Evolutionary conservation across 2,888 invertebrate species (phyloP).

Genomic region (Drosophila flavopinicola): DNA sequence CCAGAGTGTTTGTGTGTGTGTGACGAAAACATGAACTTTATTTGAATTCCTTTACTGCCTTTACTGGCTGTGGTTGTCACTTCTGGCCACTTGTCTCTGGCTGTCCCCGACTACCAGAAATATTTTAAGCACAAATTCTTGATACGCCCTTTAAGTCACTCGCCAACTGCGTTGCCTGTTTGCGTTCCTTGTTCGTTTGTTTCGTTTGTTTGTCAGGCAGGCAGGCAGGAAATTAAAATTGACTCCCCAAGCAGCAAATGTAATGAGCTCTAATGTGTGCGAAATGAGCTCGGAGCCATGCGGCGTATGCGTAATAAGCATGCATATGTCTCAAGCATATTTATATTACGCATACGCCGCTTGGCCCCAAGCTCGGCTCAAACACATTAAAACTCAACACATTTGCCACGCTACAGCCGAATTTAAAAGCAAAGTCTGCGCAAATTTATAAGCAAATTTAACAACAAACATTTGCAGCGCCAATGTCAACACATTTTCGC

Average conservation of each 20-base stretch:
- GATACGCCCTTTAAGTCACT: slow-evolving; percentile 25
- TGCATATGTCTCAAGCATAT: slow-evolving; percentile 17
- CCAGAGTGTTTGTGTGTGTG: slow-evolving; percentile 17
- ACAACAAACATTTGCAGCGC: slow-evolving; percentile 39
- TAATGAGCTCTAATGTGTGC: slow-evolving; percentile 63
- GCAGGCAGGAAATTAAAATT: slow-evolving; percentile 73
- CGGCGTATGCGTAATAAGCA: slow-evolving; percentile 41
- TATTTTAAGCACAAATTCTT: slow-evolving; percentile 29
- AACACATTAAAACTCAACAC: background rate
- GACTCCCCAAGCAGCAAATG: slow-evolving; percentile 50
- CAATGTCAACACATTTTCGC: slow-evolving; percentile 35
- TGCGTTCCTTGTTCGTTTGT: slow-evolving; percentile 11
- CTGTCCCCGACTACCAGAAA: slow-evolving; percentile 10
- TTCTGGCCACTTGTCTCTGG: slow-evolving; percentile 31
- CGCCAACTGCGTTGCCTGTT: slow-evolving; percentile 18
- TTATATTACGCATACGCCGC: slow-evolving; percentile 24
- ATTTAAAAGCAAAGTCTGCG: slow-evolving; percentile 24
- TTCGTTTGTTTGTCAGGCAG: slow-evolving; percentile 39
- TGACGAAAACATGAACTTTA: slow-evolving; percentile 76
- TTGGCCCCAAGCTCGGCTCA: slow-evolving; percentile 1
- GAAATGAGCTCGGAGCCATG: slow-evolving; percentile 33
- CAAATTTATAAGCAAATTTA: slow-evolving; percentile 41
- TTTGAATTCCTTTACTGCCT: slow-evolving; percentile 73
- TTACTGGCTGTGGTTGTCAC: slow-evolving; percentile 64
- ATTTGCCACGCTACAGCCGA: slow-evolving; percentile 3